Percentiles rank a stretch among this genome's conserved stretches.
Conservation (phyloP, 1,140 invertebrate species). For the Atta colombica region DNA sequence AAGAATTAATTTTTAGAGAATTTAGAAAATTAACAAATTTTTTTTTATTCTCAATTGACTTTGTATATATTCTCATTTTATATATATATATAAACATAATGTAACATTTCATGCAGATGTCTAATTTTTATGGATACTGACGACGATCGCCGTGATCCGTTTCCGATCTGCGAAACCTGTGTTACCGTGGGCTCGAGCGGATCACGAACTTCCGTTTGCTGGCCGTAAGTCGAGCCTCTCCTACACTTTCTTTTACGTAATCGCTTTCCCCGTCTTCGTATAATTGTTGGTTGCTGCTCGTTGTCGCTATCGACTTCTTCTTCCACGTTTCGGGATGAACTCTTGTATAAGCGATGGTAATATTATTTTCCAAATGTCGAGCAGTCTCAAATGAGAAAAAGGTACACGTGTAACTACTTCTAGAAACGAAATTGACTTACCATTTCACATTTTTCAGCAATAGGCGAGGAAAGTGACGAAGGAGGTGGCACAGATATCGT, state of each 20-base stretch:
- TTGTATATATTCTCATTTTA: background rate
- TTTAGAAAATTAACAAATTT: background rate
- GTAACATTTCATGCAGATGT: background rate
- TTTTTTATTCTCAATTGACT: background rate
- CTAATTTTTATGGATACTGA: constrained; percentile 69
- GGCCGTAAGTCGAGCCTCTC: constrained; percentile 83
- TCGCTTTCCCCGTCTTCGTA: constrained; percentile 80
- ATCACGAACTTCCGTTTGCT: constrained; percentile 84
- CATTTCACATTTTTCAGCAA: constrained; percentile 35
- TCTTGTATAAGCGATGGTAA: constrained; percentile 15
- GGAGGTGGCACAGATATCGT: constrained; percentile 53
- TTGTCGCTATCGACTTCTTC: constrained; percentile 74
- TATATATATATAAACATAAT: background rate
- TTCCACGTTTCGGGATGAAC: constrained; percentile 18
- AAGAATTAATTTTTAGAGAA: too few species aligned
- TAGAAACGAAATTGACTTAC: constrained; percentile 21
- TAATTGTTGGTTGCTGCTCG: constrained; percentile 70
- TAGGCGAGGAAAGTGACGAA: background rate
- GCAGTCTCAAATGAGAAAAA: background rate
- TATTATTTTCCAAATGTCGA: background rate
- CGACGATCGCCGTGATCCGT: constrained; percentile 79
- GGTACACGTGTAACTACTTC: too few species aligned
- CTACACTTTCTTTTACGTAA: constrained; percentile 82
- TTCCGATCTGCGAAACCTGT: constrained; percentile 82
- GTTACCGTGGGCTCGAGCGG: constrained; percentile 83